phyloP scores from a whole-genome alignment of 2,113 vertebrate genomes.

The Gallinago jamesoni region DNA sequence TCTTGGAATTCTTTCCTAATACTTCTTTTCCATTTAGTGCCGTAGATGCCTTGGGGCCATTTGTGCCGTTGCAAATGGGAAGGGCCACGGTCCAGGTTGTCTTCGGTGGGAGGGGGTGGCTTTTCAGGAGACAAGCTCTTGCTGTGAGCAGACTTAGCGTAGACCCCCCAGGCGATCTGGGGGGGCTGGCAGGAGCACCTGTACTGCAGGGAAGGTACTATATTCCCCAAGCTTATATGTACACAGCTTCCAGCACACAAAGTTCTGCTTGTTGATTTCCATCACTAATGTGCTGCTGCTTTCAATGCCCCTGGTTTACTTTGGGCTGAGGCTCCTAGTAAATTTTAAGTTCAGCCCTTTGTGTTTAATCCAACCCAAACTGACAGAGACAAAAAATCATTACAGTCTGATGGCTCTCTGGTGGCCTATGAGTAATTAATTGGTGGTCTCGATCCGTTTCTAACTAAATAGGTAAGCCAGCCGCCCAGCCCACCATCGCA shows the following conservation, averaged over 20 bases:
- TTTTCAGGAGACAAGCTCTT: neutral
- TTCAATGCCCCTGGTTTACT: conserved; percentile 55
- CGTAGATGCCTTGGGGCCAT: neutral
- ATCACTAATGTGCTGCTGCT: conserved; percentile 24
- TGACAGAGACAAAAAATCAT: conserved; percentile 50
- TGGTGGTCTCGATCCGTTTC: conserved; percentile 47
- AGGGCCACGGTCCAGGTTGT: neutral
- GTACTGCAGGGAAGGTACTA: neutral
- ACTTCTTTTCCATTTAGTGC: neutral
- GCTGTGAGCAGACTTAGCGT: neutral
- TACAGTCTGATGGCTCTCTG: conserved; percentile 44
- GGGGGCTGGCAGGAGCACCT: conserved; percentile 59
- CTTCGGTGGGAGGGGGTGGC: neutral
- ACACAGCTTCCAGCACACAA: conserved; percentile 50
- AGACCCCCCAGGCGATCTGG: neutral
- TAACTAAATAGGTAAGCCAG: neutral
- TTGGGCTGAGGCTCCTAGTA: conserved; percentile 44
- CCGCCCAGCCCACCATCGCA: conserved; percentile 7
- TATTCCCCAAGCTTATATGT: neutral
- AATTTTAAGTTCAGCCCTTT: conserved; percentile 32
- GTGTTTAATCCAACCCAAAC: conserved; percentile 59
- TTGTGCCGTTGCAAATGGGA: neutral
- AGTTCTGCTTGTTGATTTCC: conserved; percentile 54
- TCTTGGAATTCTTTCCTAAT: neutral
- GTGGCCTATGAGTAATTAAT: conserved; percentile 66